Base-by-base conservation (phyloP, 1,140 invertebrate species). In the Metopolophium dirhodum region DNA sequence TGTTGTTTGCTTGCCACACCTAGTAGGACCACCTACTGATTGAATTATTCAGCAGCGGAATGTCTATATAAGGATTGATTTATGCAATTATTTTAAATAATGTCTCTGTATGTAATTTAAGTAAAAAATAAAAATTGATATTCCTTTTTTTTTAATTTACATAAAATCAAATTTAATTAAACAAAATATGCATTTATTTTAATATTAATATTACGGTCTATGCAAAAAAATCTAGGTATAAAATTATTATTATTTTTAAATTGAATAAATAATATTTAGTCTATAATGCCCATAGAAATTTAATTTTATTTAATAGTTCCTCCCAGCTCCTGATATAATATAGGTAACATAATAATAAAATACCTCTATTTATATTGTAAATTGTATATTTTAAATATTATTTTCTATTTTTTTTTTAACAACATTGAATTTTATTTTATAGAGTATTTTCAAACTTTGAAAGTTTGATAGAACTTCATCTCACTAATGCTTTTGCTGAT, bases 371-470 rank as follows among this genome's bases (percentile, higher is more conserved):
- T 51, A 51, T 51, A 51, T 51, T 82, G n/a, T 45, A 85, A 7
- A 26, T 26, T 3, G 41, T 41, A 41, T 41, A 23, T 41, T 37
- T 45, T 45, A 85, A 30, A 41, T 45, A 45, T 85, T 41, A 41
- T 85, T 41, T 26, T 57, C 14, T 57, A 26, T 41, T 85, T 23
- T 41, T 86, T 45, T 86, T 41, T 90, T 90, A 90, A 90, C 41
- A 18, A 30, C 26, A 49, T 82, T 82, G 1, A 77, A 49, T 91
- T 94, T 77, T 93, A 83, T 86, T 88, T 95, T 94, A 93, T 89
- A 95, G 97, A 91, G 95, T 98, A 9, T 97, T 98, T 94, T 97
- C 97, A 6, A 98, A 98, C 95, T 98, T 98, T 95, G 95, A 96
- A 2, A 97, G 97, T 91, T 95, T 98, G 7, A 94, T 96, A 91